Base-by-base conservation (phyloP, 2,113 vertebrate species). In the Muntiacus reevesi region DNA sequence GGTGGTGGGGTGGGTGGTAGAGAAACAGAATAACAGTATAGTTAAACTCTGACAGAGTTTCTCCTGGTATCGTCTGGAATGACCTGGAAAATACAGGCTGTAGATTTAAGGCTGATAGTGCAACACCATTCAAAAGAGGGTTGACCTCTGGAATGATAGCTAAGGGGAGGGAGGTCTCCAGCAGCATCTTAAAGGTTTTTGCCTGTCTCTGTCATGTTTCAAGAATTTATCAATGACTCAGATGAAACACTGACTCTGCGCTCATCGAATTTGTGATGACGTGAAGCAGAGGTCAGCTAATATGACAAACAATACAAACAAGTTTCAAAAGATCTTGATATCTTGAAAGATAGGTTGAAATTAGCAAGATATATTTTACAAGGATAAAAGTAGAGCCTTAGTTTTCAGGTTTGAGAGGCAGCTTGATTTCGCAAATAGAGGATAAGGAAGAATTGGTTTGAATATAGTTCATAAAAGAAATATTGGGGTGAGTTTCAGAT, bases 181-280 rank as follows among this genome's bases (percentile, higher is more conserved):
- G 12, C 11, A 78, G 82, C 21, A 62, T 40, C 62, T 87, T n/a
- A 86, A n/a, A 74, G 45, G 47, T 16, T n/a, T 85, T 50, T 62
- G 40, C n/a, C 16, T 52, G 30, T 62, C 62, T 28, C 17, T 94
- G 74, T 71, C 40, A 71, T 67, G 59, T 89, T 91, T 27, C 17
- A 87, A 85, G 57, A 91, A 64, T 90, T 95, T 94, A 90, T 95
- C 91, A 76, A 60, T 50, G 84, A 64, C 52, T 86, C 43, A 7
- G 83, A 74, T 87, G 64, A 74, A 87, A 85, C 59, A 92, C 6
- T 17, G 78, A 55, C 36, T 60, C 76, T 11, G 14, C 76, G 64
- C 82, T 95, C 83, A 88, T 97, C 6, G 16, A 94, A 87, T 97
- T 28, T 92, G 64, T 64, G 81, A 54, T 95, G 74, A 81, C 97